These are phyloP conservation scores for Chymomyza fuscimana DNA, from an alignment of 2,888 invertebrate genomes.

Conservation along the genomic window DNA sequence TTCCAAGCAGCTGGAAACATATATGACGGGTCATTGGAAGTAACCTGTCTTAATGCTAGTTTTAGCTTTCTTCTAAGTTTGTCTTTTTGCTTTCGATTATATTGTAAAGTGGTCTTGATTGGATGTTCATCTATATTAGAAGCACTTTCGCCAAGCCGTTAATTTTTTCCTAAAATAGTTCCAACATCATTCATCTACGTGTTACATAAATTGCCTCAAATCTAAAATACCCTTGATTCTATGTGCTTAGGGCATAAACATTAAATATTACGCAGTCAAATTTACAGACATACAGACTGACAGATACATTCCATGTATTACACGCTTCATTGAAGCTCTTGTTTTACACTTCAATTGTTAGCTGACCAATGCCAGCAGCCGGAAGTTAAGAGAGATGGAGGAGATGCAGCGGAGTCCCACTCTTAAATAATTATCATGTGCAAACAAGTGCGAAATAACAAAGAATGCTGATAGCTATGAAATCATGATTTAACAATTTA, in stretches of 20 bases:
- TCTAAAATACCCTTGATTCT: too few relatives aligned
- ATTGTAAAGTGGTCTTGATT: too few relatives aligned
- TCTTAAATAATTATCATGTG: conserved; percentile 66
- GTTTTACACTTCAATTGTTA: conserved; percentile 57
- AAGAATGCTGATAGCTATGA: conserved; percentile 58
- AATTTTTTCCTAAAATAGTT: too few relatives aligned
- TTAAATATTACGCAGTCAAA: not conserved
- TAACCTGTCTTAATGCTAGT: too few relatives aligned
- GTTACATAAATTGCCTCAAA: too few relatives aligned
- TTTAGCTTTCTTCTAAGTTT: too few relatives aligned
- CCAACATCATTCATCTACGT: too few relatives aligned
- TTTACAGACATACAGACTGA: not conserved
- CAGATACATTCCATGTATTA: conserved; percentile 35
- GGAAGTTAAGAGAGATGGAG: not conserved
- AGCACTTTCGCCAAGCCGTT: too few relatives aligned
- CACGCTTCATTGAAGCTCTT: conserved; percentile 62
- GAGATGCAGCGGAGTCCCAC: not conserved
- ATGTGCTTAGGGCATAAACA: not conserved
- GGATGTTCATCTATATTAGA: too few relatives aligned
- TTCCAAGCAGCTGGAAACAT: too few relatives aligned
- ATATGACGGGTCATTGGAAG: too few relatives aligned
- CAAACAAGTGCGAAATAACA: conserved; percentile 62
- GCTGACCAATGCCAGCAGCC: not conserved
- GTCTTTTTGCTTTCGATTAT: too few relatives aligned
- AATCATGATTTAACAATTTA: conserved; percentile 50